These are phyloP conservation scores for Allobates femoralis DNA, from an alignment of 2,797 vertebrate genomes.

Conservation along the genomic window DNA sequence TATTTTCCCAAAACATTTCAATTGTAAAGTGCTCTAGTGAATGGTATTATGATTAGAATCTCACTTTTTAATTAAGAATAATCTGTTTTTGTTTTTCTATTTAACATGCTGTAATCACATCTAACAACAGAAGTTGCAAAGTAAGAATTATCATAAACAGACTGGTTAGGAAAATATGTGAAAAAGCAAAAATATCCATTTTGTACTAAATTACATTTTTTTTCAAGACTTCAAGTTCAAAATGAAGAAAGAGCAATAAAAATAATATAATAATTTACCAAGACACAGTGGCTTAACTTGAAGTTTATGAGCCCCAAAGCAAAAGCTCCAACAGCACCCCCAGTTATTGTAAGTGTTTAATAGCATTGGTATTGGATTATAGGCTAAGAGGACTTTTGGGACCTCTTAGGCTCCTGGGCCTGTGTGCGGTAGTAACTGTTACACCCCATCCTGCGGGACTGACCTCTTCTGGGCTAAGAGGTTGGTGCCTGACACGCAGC, in stretches of 20 bases:
- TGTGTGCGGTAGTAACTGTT: no score
- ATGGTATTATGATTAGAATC: neutral
- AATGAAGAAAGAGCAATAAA: neutral
- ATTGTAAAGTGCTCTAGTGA: neutral
- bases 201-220: neutral
- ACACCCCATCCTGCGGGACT: no score
- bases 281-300: no score
- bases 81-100: neutral
- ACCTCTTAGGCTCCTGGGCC: no score
- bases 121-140: neutral
- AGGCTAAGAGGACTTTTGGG: no score
- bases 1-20: constrained; percentile 34
- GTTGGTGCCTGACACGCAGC: no score
- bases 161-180: neutral
- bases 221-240: neutral
- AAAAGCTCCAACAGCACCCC: no score
- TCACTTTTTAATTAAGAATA: neutral
- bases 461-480: no score
- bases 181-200: neutral
- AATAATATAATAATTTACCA: neutral
- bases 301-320: no score
- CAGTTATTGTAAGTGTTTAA: no score
- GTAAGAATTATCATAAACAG: neutral
- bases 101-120: neutral
- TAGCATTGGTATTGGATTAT: no score